Conservation (phyloP, 2,113 vertebrate species). For the Plestiodon gilberti region DNA sequence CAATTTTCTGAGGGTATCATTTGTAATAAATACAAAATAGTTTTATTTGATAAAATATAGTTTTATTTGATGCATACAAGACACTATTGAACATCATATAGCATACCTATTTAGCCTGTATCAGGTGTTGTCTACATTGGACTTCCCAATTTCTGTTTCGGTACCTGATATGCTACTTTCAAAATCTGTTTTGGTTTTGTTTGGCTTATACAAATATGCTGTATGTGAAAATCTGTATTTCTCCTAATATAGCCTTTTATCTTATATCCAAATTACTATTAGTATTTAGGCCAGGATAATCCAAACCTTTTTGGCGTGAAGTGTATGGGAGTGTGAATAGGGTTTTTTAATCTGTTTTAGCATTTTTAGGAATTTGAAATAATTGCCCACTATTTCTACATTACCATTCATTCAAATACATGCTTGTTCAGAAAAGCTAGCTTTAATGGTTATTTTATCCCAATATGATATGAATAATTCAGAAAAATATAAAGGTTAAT, state of each 20-base stretch:
- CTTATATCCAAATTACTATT: slow-evolving; percentile 7
- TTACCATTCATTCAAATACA: neutral
- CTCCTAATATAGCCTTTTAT: neutral
- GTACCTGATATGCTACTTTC: slow-evolving; percentile 13
- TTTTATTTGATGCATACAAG: neutral
- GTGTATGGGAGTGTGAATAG: neutral
- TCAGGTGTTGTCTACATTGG: neutral
- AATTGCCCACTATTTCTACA: neutral
- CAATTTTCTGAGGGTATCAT: neutral
- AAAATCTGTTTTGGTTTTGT: neutral
- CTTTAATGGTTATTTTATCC: neutral
- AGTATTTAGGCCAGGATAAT: neutral
- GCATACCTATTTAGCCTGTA: slow-evolving; percentile 18
- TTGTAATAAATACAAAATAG: neutral
- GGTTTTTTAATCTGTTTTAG: neutral
- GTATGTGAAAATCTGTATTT: neutral
- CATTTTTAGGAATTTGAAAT: neutral
- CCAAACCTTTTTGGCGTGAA: neutral
- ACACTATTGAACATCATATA: neutral
- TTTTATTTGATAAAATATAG: neutral
- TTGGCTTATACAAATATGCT: neutral
- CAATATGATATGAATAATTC: slow-evolving; percentile 6
- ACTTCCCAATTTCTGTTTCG: slow-evolving; percentile 23
- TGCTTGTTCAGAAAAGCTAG: neutral
- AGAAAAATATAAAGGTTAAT: neutral